Conservation (phyloP, 2,113 vertebrate species). For the Psettodes erumei region DNA sequence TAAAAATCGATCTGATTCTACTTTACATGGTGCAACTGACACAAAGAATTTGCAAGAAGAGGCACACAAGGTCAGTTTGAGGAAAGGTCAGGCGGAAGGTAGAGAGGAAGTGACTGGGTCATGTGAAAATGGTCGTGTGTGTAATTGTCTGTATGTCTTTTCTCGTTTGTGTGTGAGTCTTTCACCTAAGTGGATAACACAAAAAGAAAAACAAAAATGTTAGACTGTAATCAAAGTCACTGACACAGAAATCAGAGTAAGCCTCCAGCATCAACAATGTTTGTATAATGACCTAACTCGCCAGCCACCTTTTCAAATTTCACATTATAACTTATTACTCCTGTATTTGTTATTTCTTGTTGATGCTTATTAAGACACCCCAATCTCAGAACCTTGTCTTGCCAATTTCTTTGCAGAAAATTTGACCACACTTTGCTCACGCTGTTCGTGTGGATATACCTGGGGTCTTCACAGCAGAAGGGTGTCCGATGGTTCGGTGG, state of each 20-base stretch:
- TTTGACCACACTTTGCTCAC: constrained; percentile 3
- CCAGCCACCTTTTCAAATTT: background rate
- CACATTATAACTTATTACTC: background rate
- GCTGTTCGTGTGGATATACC: constrained; percentile 76
- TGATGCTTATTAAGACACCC: background rate
- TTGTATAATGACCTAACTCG: constrained; percentile 1
- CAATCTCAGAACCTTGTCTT: constrained; percentile 1
- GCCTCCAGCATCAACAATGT: background rate
- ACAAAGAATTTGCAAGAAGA: constrained; percentile 24
- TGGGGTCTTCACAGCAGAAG: constrained; percentile 90
- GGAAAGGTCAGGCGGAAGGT: constrained; percentile 39
- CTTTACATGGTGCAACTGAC: background rate
- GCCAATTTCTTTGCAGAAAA: background rate
- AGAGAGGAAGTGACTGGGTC: constrained; percentile 18
- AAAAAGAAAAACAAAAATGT: constrained; percentile 68
- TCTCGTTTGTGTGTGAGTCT: constrained; percentile 53
- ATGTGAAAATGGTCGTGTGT: constrained; percentile 33
- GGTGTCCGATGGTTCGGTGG: constrained; percentile 87
- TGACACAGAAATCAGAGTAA: constrained; percentile 6
- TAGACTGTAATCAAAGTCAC: constrained; percentile 54
- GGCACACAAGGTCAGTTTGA: constrained; percentile 44
- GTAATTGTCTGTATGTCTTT: constrained; percentile 27
- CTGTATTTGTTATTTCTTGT: background rate
- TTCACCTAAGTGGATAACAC: constrained; percentile 83
- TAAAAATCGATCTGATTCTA: constrained; percentile 5